Percentiles rank a stretch among this genome's conserved stretches.
These are phyloP conservation scores for Chromoteleia sp. DNA, from an alignment of 2,888 invertebrate species.

Conservation along the genomic window DNA sequence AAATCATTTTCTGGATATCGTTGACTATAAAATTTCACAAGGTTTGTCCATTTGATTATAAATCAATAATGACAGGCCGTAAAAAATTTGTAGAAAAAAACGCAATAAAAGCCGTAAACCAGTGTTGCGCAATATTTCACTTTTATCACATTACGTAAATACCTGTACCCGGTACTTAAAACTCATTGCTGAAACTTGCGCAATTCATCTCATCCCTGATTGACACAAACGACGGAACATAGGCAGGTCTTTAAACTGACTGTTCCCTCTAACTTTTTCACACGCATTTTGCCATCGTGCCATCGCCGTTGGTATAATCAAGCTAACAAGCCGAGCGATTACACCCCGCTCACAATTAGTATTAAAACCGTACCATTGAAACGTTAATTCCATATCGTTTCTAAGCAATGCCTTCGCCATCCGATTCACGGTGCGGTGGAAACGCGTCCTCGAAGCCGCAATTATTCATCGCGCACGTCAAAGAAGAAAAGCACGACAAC, in stretches of 20 bases:
- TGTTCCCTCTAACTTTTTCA: conserved; percentile 1
- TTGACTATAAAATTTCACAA: conserved; percentile 6
- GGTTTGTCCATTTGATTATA: conserved; percentile 1
- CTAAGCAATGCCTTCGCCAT: conserved; percentile 37
- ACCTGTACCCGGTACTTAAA: not conserved
- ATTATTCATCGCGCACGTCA: conserved; percentile 70
- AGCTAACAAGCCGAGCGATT: conserved; percentile 32
- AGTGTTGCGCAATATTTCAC: not conserved
- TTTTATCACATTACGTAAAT: conserved; percentile 20
- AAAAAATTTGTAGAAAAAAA: conserved; percentile 1
- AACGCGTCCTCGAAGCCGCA: conserved; percentile 50
- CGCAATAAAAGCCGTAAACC: not conserved
- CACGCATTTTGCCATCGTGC: conserved; percentile 18
- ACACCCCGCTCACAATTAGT: conserved; percentile 34
- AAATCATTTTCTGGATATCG: not conserved
- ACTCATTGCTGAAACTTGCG: conserved; percentile 15
- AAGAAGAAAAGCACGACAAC: conserved; percentile 71
- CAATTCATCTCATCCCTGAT: conserved; percentile 12
- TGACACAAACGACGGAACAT: conserved; percentile 12
- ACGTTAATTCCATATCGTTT: conserved; percentile 30
- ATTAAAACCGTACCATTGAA: conserved; percentile 23
- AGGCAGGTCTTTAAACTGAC: not conserved
- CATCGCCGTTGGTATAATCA: conserved; percentile 13
- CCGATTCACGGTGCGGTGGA: conserved; percentile 36
- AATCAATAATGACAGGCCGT: conserved; percentile 22